phyloP scores from a whole-genome alignment of 2,113 vertebrate species.

The Oryzias celebensis region DNA sequence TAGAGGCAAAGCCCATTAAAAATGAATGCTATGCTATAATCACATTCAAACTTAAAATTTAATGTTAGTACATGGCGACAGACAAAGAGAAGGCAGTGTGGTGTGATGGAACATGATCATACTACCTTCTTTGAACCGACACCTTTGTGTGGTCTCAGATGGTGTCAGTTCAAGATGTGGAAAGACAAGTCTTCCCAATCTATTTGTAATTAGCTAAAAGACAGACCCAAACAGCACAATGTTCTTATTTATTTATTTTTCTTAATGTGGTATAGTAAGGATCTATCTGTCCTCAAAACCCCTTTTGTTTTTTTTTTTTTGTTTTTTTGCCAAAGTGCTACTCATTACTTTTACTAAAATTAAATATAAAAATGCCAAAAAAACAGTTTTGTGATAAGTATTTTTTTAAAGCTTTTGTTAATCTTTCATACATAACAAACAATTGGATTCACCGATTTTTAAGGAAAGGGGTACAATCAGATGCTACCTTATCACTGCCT shows the following conservation, averaged over 20 bases:
- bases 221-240: background rate
- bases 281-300: background rate
- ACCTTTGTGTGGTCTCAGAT: conserved; percentile 34
- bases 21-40: conserved; percentile 83
- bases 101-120: conserved; percentile 58
- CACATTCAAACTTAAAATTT: conserved; percentile 84
- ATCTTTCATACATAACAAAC: too few relatives aligned
- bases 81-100: conserved; percentile 72
- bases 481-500: background rate
- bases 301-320: background rate
- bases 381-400: too few relatives aligned
- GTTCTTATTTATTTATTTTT: background rate
- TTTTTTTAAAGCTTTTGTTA: too few relatives aligned
- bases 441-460: too few relatives aligned
- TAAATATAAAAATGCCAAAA: too few relatives aligned
- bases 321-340: background rate
- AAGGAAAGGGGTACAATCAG: background rate
- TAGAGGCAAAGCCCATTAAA: conserved; percentile 83
- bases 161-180: conserved; percentile 38
- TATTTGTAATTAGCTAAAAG: conserved; percentile 60
- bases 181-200: conserved; percentile 38
- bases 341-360: background rate
- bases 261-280: background rate
- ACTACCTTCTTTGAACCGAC: conserved; percentile 52
- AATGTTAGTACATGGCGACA: conserved; percentile 72